phyloP scores from a whole-genome alignment of 2,888 invertebrate species.

The Stenodema calcarata region DNA sequence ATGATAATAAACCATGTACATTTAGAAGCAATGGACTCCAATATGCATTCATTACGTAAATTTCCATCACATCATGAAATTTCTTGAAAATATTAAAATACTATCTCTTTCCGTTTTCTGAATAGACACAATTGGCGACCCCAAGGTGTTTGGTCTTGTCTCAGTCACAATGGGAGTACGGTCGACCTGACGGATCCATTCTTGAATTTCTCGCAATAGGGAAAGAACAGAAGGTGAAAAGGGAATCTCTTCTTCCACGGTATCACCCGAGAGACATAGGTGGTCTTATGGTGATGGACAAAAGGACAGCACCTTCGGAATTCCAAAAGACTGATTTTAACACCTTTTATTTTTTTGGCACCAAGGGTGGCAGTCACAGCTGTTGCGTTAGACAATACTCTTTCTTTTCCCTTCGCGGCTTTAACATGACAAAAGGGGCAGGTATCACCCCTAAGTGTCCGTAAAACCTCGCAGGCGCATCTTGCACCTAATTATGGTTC shows the following conservation, averaged over 20 bases:
- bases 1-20: too few species aligned
- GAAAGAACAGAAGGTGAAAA: slow-evolving; percentile 12
- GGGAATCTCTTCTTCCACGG: slow-evolving; percentile 5
- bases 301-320: background rate
- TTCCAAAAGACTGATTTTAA: slow-evolving; percentile 38
- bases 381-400: slow-evolving; percentile 25
- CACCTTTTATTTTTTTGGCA: slow-evolving; percentile 27
- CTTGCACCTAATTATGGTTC: slow-evolving; percentile 38
- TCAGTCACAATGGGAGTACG: too few species aligned
- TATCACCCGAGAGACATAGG: slow-evolving; percentile 15
- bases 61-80: too few species aligned
- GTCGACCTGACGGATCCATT: background rate
- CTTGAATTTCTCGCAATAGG: background rate
- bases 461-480: slow-evolving; percentile 32
- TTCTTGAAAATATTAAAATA: too few species aligned
- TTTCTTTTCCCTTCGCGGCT: slow-evolving; percentile 7
- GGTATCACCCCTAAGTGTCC: slow-evolving; percentile 33
- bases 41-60: too few species aligned
- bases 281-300: slow-evolving; percentile 20
- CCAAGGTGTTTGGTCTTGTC: too few species aligned
- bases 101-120: too few species aligned
- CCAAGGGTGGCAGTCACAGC: slow-evolving; percentile 18
- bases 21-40: too few species aligned
- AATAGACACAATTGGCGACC: too few species aligned
- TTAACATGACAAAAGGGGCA: slow-evolving; percentile 38